Conservation (phyloP, 1,140 invertebrate species). For the Brachionus asplanchnoidis region DNA sequence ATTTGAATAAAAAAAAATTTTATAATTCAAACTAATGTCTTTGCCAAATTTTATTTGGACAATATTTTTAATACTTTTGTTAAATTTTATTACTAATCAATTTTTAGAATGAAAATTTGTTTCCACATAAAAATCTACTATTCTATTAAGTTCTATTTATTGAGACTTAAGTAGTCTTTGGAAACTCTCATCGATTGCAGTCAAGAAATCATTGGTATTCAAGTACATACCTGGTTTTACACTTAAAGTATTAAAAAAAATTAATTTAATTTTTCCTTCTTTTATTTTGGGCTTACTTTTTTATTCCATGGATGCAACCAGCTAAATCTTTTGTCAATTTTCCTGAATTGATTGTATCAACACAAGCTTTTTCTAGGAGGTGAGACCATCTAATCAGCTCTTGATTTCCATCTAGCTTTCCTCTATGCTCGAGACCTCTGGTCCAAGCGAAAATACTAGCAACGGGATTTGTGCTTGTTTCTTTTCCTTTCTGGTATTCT, state of each 20-base stretch:
- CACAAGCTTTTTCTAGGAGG: slow-evolving; percentile 71
- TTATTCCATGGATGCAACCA: slow-evolving; percentile 86
- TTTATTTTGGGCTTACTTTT: slow-evolving; percentile 50
- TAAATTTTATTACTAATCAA: background rate
- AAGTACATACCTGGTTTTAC: slow-evolving; percentile 55
- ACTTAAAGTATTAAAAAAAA: slow-evolving; percentile 45
- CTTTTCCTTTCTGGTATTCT: slow-evolving; percentile 49
- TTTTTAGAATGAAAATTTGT: background rate
- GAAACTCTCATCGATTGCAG: slow-evolving; percentile 49
- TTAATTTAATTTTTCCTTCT: background rate
- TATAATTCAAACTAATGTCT: background rate
- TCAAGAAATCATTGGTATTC: slow-evolving; percentile 57
- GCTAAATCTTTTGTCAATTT: slow-evolving; percentile 97
- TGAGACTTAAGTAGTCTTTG: slow-evolving; percentile 56
- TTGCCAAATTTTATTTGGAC: background rate
- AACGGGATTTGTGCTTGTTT: slow-evolving; percentile 58
- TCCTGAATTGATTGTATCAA: slow-evolving; percentile 86
- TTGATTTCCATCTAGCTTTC: slow-evolving; percentile 82
- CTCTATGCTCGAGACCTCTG: slow-evolving; percentile 77
- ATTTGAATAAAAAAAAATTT: background rate
- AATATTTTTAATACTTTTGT: background rate
- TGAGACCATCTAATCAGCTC: slow-evolving; percentile 62
- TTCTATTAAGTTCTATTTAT: slow-evolving; percentile 45
- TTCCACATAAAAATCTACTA: background rate
- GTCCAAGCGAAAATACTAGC: slow-evolving; percentile 98